Base-by-base conservation (phyloP, 2,113 vertebrate species). In the Narcine bancroftii region DNA sequence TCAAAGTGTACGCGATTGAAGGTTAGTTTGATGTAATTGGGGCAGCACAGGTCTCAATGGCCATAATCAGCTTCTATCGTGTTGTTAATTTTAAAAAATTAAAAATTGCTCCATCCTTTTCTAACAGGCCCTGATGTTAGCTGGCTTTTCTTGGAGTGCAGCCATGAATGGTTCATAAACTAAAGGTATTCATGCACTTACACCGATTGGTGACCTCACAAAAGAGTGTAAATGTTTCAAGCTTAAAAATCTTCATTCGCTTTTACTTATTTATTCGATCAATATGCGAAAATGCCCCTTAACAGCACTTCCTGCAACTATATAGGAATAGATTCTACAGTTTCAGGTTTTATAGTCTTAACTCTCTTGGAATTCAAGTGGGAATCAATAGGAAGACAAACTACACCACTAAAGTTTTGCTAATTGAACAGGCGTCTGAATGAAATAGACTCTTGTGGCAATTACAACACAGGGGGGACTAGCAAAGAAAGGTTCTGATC, bases 391-490 rank as follows among this genome's bases (percentile, higher is more conserved):
- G 83, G 63, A 92, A 56, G 50, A 73, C 66, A 92, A 92, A 92
- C 50, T 92, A 72, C 91, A 69, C 13, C 92, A 50, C 56, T 92
- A 92, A 92, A 92, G 75, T 81, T 76, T 56, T 71, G 45, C 60
- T 93, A 93, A 93, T 92, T 71, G 83, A 93, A 66, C 93, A 95
- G 93, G 47, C 42, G 24, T 92, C 92, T 92, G 92, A 93, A 93
- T 93, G 87, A 92, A 94, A 92, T 50, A 93, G 83, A 77, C n/a
- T 93, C 93, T 93, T 36, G n/a, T 63, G 87, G 9, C 45, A 92
- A 92, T n/a, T 42, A 75, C 56, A 92, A 50, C 71, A 75, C 56
- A 45, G 92, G 83, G 92, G 92, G 83, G 92, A 93, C 93, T 45
- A 45, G 92, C 92, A 91, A 92, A 93, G 26, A n/a, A 93, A 93